phyloP scores from a whole-genome alignment of 1,140 invertebrate species.

The Agrilus planipennis region DNA sequence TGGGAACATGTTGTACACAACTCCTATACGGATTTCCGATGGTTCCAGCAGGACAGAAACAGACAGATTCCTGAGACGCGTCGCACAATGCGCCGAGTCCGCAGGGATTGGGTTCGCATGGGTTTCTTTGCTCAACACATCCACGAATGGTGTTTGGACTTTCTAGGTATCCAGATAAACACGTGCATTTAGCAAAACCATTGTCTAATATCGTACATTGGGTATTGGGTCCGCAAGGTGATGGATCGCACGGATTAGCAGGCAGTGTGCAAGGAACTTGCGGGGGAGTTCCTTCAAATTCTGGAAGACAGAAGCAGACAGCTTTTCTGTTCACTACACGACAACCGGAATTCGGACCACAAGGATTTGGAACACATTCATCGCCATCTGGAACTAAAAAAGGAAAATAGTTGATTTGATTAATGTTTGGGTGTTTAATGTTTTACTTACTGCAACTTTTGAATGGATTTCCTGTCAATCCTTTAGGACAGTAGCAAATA shows the following conservation, averaged over 20 bases:
- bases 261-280: slow-evolving; percentile 50
- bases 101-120: slow-evolving; percentile 72
- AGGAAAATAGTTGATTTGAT: slow-evolving; percentile 6
- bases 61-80: slow-evolving; percentile 59
- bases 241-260: slow-evolving; percentile 67
- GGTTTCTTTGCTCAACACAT: slow-evolving; percentile 62
- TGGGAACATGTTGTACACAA: slow-evolving; percentile 46
- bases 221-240: slow-evolving; percentile 79
- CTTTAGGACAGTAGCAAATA: slow-evolving; percentile 81
- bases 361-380: slow-evolving; percentile 70
- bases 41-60: slow-evolving; percentile 64
- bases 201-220: slow-evolving; percentile 69
- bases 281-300: slow-evolving; percentile 79
- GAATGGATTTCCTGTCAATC: slow-evolving; percentile 82
- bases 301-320: slow-evolving; percentile 74
- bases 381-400: slow-evolving; percentile 74
- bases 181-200: slow-evolving; percentile 78
- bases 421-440: slow-evolving; percentile 6
- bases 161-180: slow-evolving; percentile 68
- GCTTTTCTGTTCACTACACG: slow-evolving; percentile 55
- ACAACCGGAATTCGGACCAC: slow-evolving; percentile 72
- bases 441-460: slow-evolving; percentile 74
- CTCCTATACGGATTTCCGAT: slow-evolving; percentile 67
- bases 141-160: slow-evolving; percentile 78
- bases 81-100: slow-evolving; percentile 69